Evolutionary conservation across 2,797 vertebrate genomes (phyloP).

Genomic region (Siniperca undulata): DNA sequence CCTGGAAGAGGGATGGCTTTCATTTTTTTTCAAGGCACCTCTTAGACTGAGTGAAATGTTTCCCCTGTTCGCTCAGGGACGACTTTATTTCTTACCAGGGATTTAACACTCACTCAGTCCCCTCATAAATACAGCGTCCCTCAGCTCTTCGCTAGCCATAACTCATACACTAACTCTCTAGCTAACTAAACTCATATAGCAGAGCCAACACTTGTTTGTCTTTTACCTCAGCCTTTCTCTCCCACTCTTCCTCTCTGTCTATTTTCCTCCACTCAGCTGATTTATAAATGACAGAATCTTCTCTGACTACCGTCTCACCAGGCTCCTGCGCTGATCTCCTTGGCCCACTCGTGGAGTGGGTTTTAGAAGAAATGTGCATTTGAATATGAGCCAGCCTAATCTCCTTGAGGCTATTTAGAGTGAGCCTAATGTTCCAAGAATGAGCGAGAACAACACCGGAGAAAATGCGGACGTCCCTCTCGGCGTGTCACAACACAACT

Average conservation of each 20-base stretch:
- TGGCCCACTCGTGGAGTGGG: slow-evolving; percentile 73
- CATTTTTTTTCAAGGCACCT: slow-evolving; percentile 95
- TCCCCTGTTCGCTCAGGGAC: slow-evolving; percentile 96
- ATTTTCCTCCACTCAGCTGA: slow-evolving; percentile 73
- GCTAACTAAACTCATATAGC: slow-evolving; percentile 89
- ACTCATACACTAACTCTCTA: slow-evolving; percentile 90
- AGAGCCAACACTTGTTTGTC: slow-evolving; percentile 86
- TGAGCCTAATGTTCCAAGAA: slow-evolving; percentile 80
- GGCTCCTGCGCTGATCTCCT: slow-evolving; percentile 68
- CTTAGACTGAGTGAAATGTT: slow-evolving; percentile 99
- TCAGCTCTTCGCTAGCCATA: slow-evolving; percentile 90
- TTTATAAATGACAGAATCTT: slow-evolving; percentile 76
- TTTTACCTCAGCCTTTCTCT: slow-evolving; percentile 80
- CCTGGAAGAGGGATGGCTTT: slow-evolving; percentile 94
- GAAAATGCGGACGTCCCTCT: slow-evolving; percentile 73
- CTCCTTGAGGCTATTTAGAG: slow-evolving; percentile 80
- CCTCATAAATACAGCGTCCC: slow-evolving; percentile 98
- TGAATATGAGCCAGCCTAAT: slow-evolving; percentile 78
- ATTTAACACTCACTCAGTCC: slow-evolving; percentile 98
- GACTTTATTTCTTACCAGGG: slow-evolving; percentile 99
- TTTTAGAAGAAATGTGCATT: slow-evolving; percentile 80
- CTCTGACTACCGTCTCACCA: slow-evolving; percentile 73
- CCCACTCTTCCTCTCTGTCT: slow-evolving; percentile 68
- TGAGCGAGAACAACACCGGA: slow-evolving; percentile 74
- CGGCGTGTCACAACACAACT: slow-evolving; percentile 78